Percentiles rank a stretch among this genome's conserved stretches.
These are phyloP conservation scores for Tinea semifulvella DNA, from an alignment of 2,888 invertebrate species.

Conservation along the genomic window DNA sequence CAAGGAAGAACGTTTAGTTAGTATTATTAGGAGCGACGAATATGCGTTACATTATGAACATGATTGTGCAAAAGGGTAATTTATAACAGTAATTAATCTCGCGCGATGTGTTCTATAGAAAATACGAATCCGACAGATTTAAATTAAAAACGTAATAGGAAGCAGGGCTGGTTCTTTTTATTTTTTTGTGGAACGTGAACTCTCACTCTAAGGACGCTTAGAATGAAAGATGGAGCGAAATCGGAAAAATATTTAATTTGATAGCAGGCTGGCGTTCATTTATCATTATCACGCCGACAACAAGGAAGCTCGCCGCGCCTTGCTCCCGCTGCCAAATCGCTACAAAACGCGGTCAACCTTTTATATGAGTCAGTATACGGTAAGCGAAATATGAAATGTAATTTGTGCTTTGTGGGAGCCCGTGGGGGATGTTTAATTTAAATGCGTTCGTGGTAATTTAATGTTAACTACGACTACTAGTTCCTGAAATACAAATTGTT, in stretches of 20 bases:
- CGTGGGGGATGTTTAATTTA: not conserved
- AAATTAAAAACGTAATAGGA: constrained; percentile 2
- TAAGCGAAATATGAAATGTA: constrained; percentile 15
- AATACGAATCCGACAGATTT: not conserved
- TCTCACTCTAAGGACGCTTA: not conserved
- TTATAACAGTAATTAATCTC: not conserved
- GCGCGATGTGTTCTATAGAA: not conserved
- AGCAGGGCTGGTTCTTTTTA: not conserved
- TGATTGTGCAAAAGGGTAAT: not conserved
- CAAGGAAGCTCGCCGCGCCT: constrained; percentile 27
- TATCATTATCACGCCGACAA: constrained; percentile 55
- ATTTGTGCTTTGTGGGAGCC: constrained; percentile 1
- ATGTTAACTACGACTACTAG: not conserved
- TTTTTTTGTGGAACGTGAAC: constrained; percentile 1
- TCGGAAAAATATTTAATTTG: constrained; percentile 43
- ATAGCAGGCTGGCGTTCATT: constrained; percentile 41
- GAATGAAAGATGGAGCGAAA: constrained; percentile 26
- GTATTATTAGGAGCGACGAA: not conserved
- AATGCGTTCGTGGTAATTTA: constrained; percentile 1
- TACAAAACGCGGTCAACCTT: constrained; percentile 13
- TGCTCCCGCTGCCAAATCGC: constrained; percentile 14
- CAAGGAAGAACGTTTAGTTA: not conserved
- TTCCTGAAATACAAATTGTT: too few relatives aligned
- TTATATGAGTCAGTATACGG: constrained; percentile 13
- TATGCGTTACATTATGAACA: not conserved